Evolutionary conservation across 2,888 invertebrate species (phyloP), one percentile per base, ranked within the genome.

Genomic region (Macrophya alboannulata): DNA sequence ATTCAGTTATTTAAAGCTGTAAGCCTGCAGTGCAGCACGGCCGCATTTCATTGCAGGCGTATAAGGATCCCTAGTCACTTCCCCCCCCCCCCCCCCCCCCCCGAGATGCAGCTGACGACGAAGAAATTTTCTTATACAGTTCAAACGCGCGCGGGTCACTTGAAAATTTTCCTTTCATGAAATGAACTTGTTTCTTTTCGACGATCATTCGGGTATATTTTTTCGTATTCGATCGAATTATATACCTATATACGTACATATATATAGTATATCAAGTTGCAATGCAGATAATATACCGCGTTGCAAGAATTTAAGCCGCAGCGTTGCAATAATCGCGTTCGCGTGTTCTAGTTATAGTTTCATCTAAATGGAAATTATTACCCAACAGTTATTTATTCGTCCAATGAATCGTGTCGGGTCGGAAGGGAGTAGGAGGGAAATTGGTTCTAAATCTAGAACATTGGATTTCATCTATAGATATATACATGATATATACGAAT

Each of bases 281-380:
- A 68, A 12, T 37, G 31, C 55, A 55, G 8, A 12, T 37, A 31
- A 68, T 68, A 31, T 31, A 31, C 31, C 31, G 31, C 4, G 51
- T 25, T n/a, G 17, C 51, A 51, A 17, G 1, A 51, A 51, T 4
- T n/a, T n/a, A n/a, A n/a, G n/a, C 40, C 51, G 17, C 17, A 31
- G 1, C 25, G 4, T 17, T 1, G 5, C 17, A 51, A 51, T 17
- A 17, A 21, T 59, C 37, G 6, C 37, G 6, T 37, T 62, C 12
- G 62, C 62, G 62, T 81, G 81, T 81, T 62, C 31, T 1, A 5
- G n/a, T 8, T 15, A 40, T 4, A 21, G 48, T 40, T 59, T 17
- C 43, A 81, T 81, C 62, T 81, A 62, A 65, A 81, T 81, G 81
- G 62, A 81, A 81, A 81, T 81, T 59, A 62, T 43, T 77, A 55